Conservation (phyloP, 2,888 invertebrate species). For the Aleiodes leptofemur region DNA sequence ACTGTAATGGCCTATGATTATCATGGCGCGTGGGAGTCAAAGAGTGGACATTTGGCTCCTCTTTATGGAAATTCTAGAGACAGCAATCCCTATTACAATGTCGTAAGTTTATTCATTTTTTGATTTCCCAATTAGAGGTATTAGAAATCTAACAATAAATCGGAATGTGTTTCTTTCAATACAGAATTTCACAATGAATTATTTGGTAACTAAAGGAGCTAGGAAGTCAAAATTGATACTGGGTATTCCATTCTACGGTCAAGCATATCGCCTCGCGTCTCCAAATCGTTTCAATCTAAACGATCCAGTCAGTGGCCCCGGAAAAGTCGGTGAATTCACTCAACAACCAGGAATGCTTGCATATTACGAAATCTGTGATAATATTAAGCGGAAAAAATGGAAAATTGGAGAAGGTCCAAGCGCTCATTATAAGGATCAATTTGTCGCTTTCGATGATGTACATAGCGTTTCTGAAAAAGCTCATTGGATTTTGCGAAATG, state of each 20-base stretch:
- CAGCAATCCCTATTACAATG: conserved; percentile 85
- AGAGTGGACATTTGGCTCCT: conserved; percentile 89
- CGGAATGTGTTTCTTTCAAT: conserved; percentile 9
- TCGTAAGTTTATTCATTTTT: conserved; percentile 77
- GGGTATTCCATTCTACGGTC: conserved; percentile 92
- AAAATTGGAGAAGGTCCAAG: conserved; percentile 80
- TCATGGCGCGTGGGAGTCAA: conserved; percentile 91
- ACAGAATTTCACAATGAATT: conserved; percentile 88
- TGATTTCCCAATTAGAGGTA: not conserved
- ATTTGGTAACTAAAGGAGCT: conserved; percentile 85
- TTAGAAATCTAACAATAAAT: not conserved
- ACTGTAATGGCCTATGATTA: conserved; percentile 93
- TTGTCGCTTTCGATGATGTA: conserved; percentile 93
- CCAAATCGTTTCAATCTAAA: conserved; percentile 77
- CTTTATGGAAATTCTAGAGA: conserved; percentile 82
- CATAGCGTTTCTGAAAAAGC: conserved; percentile 87
- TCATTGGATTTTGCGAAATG: conserved; percentile 83
- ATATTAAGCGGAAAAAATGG: conserved; percentile 73
- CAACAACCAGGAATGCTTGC: conserved; percentile 92
- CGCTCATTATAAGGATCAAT: conserved; percentile 87
- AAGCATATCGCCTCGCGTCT: conserved; percentile 84
- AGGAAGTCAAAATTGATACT: conserved; percentile 86
- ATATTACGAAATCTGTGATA: conserved; percentile 90
- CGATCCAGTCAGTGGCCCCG: conserved; percentile 83
- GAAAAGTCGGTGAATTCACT: conserved; percentile 87